Conservation (phyloP, 2,888 invertebrate species). For the Cyclophora punctaria region DNA sequence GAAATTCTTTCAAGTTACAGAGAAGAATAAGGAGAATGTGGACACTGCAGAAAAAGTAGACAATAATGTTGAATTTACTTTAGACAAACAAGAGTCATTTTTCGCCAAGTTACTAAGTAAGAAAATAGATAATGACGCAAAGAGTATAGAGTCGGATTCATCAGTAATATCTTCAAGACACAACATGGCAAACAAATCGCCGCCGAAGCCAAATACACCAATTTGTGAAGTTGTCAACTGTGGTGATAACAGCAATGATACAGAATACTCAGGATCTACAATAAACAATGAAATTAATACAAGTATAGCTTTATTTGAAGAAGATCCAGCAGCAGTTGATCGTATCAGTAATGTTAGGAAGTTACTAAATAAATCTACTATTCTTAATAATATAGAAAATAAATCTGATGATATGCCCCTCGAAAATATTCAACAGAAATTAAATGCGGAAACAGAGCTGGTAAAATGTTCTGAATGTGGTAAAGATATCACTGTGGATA, state of each 20-base stretch:
- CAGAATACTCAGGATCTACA: slow-evolving; percentile 58
- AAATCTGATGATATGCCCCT: neutral
- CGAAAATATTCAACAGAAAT: slow-evolving; percentile 1
- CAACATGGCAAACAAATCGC: neutral
- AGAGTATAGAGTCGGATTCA: slow-evolving; percentile 12
- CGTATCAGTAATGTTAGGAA: slow-evolving; percentile 51
- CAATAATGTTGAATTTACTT: slow-evolving; percentile 31
- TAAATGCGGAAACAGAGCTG: slow-evolving; percentile 18
- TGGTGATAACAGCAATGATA: slow-evolving; percentile 57
- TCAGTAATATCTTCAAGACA: neutral
- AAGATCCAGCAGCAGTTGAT: slow-evolving; percentile 43
- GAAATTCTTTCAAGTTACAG: slow-evolving; percentile 17
- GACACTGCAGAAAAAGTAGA: slow-evolving; percentile 3
- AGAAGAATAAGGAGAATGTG: slow-evolving; percentile 12
- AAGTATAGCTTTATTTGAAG: slow-evolving; percentile 61
- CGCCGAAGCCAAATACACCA: slow-evolving; percentile 32
- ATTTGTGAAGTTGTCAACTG: slow-evolving; percentile 38
- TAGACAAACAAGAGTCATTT: slow-evolving; percentile 64
- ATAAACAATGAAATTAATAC: slow-evolving; percentile 67
- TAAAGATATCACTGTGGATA: slow-evolving; percentile 69
- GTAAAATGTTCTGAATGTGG: slow-evolving; percentile 79
- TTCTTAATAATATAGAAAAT: slow-evolving; percentile 12
- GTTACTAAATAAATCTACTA: slow-evolving; percentile 37
- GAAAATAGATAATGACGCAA: slow-evolving; percentile 13
- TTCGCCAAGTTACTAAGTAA: slow-evolving; percentile 56